These are phyloP conservation scores for Melanotaenia pygmaea DNA, from an alignment of 2,797 vertebrate genomes.

Conservation along the genomic window DNA sequence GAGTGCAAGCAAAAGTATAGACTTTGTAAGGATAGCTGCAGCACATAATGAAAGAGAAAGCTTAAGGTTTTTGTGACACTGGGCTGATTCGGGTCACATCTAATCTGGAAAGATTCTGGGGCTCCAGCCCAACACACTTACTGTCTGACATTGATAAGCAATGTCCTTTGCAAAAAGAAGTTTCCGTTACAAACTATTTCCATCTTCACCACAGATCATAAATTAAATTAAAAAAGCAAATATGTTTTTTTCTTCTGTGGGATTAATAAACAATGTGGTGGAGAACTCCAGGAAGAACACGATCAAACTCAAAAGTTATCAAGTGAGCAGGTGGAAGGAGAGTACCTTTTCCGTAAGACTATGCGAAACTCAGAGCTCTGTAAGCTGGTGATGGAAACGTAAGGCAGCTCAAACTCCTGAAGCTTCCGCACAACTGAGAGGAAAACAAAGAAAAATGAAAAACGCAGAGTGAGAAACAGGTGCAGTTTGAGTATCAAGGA, in stretches of 20 bases:
- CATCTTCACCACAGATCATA: slow-evolving; percentile 6
- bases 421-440: slow-evolving; percentile 92
- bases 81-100: not conserved
- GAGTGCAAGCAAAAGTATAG: not conserved
- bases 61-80: not conserved
- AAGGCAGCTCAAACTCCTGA: slow-evolving; percentile 98
- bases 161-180: not conserved
- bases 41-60: not conserved
- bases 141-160: slow-evolving; percentile 13
- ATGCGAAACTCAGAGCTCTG: slow-evolving; percentile 92
- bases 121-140: not conserved
- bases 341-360: slow-evolving; percentile 95
- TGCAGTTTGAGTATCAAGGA: slow-evolving; percentile 49
- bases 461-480: slow-evolving; percentile 35
- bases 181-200: slow-evolving; percentile 21
- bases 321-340: slow-evolving; percentile 13
- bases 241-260: slow-evolving; percentile 6
- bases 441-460: slow-evolving; percentile 36
- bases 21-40: not conserved
- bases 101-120: not conserved
- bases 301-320: slow-evolving; percentile 5
- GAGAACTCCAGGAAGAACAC: slow-evolving; percentile 1
- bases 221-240: not conserved
- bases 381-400: slow-evolving; percentile 95
- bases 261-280: slow-evolving; percentile 23